Conservation (phyloP, 2,113 vertebrate species). For the Charina bottae region DNA sequence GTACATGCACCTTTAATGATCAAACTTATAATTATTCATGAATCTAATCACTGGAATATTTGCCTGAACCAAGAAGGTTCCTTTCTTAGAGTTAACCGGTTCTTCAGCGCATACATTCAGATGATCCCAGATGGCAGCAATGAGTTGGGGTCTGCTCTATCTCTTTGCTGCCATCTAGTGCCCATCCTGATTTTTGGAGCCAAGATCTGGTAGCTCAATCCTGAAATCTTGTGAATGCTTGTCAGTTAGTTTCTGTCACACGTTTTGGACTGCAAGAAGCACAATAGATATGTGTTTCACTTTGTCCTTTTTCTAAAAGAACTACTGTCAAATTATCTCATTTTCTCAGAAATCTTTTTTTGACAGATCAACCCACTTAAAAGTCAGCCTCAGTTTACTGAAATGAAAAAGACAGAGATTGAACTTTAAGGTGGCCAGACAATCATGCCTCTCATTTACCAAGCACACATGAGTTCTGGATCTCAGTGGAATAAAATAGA, state of each 20-base stretch:
- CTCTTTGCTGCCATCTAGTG: background rate
- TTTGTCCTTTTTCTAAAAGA: constrained; percentile 23
- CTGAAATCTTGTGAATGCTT: constrained; percentile 21
- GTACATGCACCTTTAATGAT: background rate
- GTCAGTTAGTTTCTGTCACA: constrained; percentile 38
- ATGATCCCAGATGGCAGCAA: background rate
- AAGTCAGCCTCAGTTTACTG: constrained; percentile 57
- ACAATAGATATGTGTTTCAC: background rate
- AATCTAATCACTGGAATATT: constrained; percentile 17
- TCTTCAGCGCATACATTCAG: background rate
- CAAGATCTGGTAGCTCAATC: constrained; percentile 21
- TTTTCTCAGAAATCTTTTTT: constrained; percentile 60
- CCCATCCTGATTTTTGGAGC: background rate
- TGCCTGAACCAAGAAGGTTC: constrained; percentile 41
- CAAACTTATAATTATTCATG: constrained; percentile 8
- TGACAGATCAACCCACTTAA: constrained; percentile 52
- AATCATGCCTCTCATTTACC: constrained; percentile 61
- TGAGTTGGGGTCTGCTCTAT: background rate
- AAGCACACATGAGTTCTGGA: constrained; percentile 53
- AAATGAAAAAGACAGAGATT: constrained; percentile 64
- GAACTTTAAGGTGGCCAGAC: constrained; percentile 56
- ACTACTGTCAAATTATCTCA: constrained; percentile 47
- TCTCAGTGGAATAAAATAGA: constrained; percentile 64
- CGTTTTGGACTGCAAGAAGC: constrained; percentile 26
- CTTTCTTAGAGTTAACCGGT: background rate